A percentile compares a stretch with the other conserved stretches of the same genome.
Evolutionary conservation across 1,140 invertebrate genomes (phyloP).

Genomic region (Zaprionus capensis): DNA sequence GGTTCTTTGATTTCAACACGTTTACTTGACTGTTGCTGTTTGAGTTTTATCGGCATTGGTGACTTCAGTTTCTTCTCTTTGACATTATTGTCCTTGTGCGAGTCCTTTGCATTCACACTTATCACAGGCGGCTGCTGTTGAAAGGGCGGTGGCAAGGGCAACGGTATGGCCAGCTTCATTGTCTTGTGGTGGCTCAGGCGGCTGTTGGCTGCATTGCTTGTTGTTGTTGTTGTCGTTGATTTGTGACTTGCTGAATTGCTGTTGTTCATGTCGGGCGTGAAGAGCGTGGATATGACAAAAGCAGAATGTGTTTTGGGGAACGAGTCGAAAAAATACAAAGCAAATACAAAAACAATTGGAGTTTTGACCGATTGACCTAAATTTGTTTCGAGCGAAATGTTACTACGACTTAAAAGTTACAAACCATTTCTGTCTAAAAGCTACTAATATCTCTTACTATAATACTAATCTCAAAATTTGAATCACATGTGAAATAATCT

Average conservation of each 20-base stretch:
- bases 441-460: too few species aligned
- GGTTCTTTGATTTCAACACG: conserved; percentile 13
- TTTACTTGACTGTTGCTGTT: conserved; percentile 14
- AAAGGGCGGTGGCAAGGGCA: not conserved
- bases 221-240: conserved; percentile 12
- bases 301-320: conserved; percentile 6
- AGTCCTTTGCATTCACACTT: conserved; percentile 26
- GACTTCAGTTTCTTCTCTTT: conserved; percentile 16
- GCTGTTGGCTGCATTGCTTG: conserved; percentile 4
- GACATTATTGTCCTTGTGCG: conserved; percentile 19
- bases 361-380: conserved; percentile 8
- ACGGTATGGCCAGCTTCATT: conserved; percentile 18
- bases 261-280: conserved; percentile 25
- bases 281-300: not conserved
- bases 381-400: conserved; percentile 3
- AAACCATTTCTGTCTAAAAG: not conserved
- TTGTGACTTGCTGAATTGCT: conserved; percentile 26
- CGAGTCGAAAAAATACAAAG: conserved; percentile 21
- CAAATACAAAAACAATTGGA: conserved; percentile 17
- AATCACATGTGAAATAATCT: too few species aligned
- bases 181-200: conserved; percentile 25
- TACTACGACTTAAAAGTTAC: not conserved
- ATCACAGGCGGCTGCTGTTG: conserved; percentile 5
- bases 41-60: not conserved
- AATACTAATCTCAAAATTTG: too few species aligned